phyloP scores from a whole-genome alignment of 2,797 vertebrate genomes.

The Etheostoma nigrum region DNA sequence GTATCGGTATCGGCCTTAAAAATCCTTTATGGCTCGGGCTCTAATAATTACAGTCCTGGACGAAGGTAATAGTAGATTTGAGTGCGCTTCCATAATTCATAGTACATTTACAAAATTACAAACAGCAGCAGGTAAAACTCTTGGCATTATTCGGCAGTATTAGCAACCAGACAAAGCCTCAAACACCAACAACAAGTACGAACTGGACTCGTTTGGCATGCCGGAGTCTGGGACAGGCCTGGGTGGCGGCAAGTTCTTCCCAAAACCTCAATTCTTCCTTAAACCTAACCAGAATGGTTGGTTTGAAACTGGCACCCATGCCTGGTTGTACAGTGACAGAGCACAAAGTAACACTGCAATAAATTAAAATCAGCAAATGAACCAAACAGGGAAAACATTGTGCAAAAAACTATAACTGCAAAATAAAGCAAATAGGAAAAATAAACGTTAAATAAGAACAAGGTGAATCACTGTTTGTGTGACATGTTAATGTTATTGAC shows the following conservation, averaged over 20 bases:
- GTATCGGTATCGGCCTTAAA: too few species aligned
- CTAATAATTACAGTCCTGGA: not conserved
- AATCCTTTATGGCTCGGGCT: too few species aligned
- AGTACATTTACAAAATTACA: not conserved
- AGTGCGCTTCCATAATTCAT: too few species aligned
- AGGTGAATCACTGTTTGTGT: constrained; percentile 2
- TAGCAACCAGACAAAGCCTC: not conserved
- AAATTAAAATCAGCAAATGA: not conserved
- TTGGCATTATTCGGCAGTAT: not conserved
- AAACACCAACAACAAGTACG: not conserved
- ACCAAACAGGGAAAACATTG: not conserved
- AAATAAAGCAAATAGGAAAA: not conserved
- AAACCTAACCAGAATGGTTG: not conserved
- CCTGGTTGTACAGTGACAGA: not conserved
- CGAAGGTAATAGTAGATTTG: not conserved
- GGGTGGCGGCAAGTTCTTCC: not conserved
- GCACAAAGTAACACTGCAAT: not conserved
- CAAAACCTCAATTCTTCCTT: not conserved
- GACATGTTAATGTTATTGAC: constrained; percentile 44
- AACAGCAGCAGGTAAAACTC: not conserved
- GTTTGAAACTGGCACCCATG: not conserved
- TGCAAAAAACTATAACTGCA: not conserved
- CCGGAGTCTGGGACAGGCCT: not conserved
- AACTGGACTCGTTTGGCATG: too few species aligned
- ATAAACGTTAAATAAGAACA: not conserved